phyloP scores from a whole-genome alignment of 2,888 invertebrate species.

The Rotaria socialis region DNA sequence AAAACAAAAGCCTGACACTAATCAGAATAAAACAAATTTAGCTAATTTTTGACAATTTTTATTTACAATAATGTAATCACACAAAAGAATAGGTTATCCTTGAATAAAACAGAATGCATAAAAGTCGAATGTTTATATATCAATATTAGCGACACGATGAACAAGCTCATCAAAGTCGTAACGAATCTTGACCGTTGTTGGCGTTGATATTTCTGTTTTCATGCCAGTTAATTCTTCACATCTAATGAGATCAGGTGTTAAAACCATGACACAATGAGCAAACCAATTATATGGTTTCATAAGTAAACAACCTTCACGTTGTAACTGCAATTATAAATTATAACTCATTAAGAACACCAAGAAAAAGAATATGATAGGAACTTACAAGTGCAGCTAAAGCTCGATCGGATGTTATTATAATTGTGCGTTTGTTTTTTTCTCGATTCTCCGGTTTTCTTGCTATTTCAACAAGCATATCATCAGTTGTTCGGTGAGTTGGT shows the following conservation, averaged over 20 bases:
- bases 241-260: conserved; percentile 31
- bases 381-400: conserved; percentile 10
- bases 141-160: not conserved
- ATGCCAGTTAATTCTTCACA: not conserved
- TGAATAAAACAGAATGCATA: too few relatives aligned
- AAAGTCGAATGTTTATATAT: conserved; percentile 3
- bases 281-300: conserved; percentile 11
- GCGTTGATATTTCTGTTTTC: not conserved
- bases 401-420: not conserved
- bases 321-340: not conserved
- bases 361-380: too few relatives aligned
- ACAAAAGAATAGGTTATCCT: too few relatives aligned
- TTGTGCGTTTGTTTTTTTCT: conserved; percentile 14
- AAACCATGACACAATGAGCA: conserved; percentile 26
- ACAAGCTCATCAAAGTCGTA: conserved; percentile 13
- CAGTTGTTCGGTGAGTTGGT: not conserved
- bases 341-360: not conserved
- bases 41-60: too few relatives aligned
- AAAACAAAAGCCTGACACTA: too few relatives aligned
- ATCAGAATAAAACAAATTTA: too few relatives aligned
- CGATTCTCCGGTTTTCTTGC: not conserved
- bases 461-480: conserved; percentile 14
- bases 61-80: too few relatives aligned
- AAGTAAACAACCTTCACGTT: not conserved
- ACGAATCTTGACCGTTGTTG: not conserved